These are phyloP conservation scores for Hipparchia sbordonii DNA, from an alignment of 2,888 invertebrate genomes.

Conservation along the genomic window DNA sequence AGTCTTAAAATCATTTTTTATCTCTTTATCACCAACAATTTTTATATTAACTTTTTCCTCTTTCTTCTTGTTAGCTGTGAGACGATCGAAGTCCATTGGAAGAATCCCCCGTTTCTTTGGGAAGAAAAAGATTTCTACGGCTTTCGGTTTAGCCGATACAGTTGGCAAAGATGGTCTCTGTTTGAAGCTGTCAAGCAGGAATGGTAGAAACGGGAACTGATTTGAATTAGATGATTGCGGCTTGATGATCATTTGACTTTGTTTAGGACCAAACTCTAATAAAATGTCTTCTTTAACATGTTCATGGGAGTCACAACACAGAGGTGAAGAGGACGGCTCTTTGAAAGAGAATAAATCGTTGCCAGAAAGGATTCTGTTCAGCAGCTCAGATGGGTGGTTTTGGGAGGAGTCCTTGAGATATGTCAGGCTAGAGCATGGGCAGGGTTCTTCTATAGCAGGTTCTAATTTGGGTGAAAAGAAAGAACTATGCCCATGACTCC, in stretches of 20 bases:
- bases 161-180: constrained; percentile 44
- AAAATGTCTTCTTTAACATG: constrained; percentile 60
- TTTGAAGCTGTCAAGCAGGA: constrained; percentile 51
- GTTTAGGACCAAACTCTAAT: constrained; percentile 58
- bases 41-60: constrained; percentile 53
- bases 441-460: constrained; percentile 52
- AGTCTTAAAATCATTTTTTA: constrained; percentile 52
- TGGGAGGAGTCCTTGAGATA: constrained; percentile 50
- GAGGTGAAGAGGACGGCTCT: constrained; percentile 53
- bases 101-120: constrained; percentile 59
- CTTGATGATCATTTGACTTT: constrained; percentile 37
- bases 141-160: constrained; percentile 51
- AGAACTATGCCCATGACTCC: constrained; percentile 27
- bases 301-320: constrained; percentile 71
- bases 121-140: constrained; percentile 65
- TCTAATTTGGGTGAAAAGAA: constrained; percentile 40
- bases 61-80: constrained; percentile 45
- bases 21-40: constrained; percentile 61
- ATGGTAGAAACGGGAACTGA: constrained; percentile 48
- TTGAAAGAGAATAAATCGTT: constrained; percentile 61
- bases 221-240: constrained; percentile 28
- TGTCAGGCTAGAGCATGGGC: constrained; percentile 58
- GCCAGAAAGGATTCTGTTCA: constrained; percentile 61
- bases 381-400: constrained; percentile 54
- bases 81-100: constrained; percentile 40